Conservation (phyloP, 2,113 vertebrate species). For the Lonchura striata region DNA sequence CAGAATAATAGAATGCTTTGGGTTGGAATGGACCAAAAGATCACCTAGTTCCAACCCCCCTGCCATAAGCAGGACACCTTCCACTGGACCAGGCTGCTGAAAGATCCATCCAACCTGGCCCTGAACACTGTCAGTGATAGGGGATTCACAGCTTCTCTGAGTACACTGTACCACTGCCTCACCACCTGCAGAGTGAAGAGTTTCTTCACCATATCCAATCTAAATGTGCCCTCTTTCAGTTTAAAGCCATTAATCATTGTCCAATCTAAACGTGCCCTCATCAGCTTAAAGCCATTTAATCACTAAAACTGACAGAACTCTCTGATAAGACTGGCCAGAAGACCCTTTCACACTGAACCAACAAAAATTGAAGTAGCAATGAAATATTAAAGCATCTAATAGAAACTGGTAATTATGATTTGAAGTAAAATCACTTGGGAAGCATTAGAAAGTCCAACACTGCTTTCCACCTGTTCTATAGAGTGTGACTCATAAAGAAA, state of each 20-base stretch:
- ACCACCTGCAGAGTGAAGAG: background rate
- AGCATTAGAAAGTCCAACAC: background rate
- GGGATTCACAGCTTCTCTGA: background rate
- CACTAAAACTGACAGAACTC: background rate
- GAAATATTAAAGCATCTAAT: background rate
- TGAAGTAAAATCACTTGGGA: background rate
- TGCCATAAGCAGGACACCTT: background rate
- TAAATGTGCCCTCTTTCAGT: background rate
- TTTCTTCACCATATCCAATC: background rate
- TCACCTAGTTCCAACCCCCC: fast-evolving
- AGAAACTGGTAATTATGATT: background rate
- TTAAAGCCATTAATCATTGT: background rate
- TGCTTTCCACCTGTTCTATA: background rate
- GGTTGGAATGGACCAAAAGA: background rate
- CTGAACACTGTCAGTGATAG: background rate
- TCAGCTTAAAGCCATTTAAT: too few relatives aligned
- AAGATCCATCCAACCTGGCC: background rate
- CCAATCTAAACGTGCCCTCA: too few relatives aligned
- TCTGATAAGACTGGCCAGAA: background rate
- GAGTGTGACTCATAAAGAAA: background rate
- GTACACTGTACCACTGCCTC: background rate
- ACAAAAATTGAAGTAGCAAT: background rate
- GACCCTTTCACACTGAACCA: background rate
- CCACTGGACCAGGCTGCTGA: background rate
- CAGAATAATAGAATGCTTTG: background rate